Conservation (phyloP, 2,888 invertebrate genomes). For the Keiferia lycopersicella region DNA sequence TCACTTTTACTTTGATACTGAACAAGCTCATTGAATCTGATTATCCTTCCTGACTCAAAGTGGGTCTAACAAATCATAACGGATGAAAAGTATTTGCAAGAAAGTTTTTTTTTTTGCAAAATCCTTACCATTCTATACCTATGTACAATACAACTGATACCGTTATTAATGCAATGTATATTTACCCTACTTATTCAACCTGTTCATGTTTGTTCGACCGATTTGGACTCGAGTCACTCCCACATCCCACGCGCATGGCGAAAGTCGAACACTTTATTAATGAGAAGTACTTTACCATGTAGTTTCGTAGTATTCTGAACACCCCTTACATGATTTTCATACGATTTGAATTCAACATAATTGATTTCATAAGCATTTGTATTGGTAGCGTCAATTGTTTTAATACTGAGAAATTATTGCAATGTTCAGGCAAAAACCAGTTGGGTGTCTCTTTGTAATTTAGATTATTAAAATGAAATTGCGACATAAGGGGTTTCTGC, state of each 20-base stretch:
- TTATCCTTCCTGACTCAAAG: too few species aligned
- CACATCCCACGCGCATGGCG: conserved; percentile 53
- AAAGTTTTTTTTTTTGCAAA: background rate
- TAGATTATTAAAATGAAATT: conserved; percentile 1
- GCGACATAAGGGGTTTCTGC: background rate
- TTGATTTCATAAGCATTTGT: conserved; percentile 50
- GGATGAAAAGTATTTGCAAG: too few species aligned
- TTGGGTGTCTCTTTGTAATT: background rate
- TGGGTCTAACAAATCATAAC: too few species aligned
- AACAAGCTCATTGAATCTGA: background rate
- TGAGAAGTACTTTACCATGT: conserved; percentile 50
- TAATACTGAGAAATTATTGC: conserved; percentile 37
- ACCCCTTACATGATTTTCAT: conserved; percentile 41
- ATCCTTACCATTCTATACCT: background rate
- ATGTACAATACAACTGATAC: conserved; percentile 8
- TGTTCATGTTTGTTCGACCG: conserved; percentile 66
- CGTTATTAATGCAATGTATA: conserved; percentile 20
- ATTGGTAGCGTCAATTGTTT: conserved; percentile 47
- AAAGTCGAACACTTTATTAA: conserved; percentile 48
- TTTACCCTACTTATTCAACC: conserved; percentile 59
- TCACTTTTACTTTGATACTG: background rate
- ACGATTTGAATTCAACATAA: conserved; percentile 30
- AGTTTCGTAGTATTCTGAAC: conserved; percentile 44
- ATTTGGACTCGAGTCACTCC: conserved; percentile 57
- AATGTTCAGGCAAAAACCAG: conserved; percentile 13